A percentile compares a stretch with the other conserved stretches of the same genome.
These are phyloP conservation scores for Lagodon rhomboides DNA, from an alignment of 2,797 vertebrate species.

Conservation along the genomic window DNA sequence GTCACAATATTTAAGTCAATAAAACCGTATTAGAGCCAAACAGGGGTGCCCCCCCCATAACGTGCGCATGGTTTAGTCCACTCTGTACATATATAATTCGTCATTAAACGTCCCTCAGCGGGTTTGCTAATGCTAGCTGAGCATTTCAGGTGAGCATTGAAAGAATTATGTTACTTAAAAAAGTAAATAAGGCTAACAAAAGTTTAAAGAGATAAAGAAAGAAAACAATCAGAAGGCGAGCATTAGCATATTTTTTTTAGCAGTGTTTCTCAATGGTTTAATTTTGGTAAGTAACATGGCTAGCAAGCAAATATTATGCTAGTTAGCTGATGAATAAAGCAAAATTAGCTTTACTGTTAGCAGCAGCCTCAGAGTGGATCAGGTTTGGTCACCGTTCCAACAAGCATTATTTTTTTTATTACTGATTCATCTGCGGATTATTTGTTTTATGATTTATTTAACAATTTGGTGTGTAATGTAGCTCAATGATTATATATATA, in stretches of 20 bases:
- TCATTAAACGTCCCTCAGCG: neutral
- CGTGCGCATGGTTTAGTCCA: constrained; percentile 2
- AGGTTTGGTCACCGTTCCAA: too few relatives aligned
- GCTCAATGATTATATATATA: too few relatives aligned
- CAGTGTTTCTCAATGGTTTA: neutral
- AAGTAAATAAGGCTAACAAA: neutral
- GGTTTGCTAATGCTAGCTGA: neutral
- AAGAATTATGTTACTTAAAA: neutral
- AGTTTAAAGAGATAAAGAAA: neutral
- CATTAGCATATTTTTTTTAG: neutral
- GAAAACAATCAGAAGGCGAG: neutral
- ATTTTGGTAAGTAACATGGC: neutral
- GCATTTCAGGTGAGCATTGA: neutral
- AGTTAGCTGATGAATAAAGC: neutral
- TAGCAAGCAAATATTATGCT: neutral
- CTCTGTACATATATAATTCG: rapidly evolving
- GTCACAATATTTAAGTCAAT: neutral
- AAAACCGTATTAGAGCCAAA: neutral
- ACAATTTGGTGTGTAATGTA: too few relatives aligned
- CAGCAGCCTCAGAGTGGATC: too few relatives aligned
- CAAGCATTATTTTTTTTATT: too few relatives aligned
- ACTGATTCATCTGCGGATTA: too few relatives aligned
- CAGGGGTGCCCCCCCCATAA: neutral
- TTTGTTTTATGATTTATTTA: too few relatives aligned
- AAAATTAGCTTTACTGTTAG: too few relatives aligned